Percentiles rank a stretch among this genome's conserved stretches.
Evolutionary conservation across 2,888 invertebrate species (phyloP).

Genomic region (Xiphydria camelus): DNA sequence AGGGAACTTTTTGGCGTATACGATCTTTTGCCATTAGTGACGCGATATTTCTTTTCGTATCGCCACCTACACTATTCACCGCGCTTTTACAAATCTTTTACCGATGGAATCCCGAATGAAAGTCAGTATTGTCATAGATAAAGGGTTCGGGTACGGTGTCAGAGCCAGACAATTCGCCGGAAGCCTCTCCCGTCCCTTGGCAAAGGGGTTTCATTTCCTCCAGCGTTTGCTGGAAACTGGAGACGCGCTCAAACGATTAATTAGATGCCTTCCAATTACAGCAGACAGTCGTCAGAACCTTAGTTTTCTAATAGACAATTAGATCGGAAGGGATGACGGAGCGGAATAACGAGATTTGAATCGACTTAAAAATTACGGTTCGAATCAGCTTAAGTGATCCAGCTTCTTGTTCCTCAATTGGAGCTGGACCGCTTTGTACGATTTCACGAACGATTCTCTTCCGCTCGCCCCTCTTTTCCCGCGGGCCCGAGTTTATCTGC

Average conservation of each 20-base stretch:
- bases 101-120: not conserved
- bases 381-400: no score
- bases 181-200: not conserved
- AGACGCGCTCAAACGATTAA: not conserved
- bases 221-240: not conserved
- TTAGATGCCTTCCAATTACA: constrained; percentile 4
- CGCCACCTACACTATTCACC: no score
- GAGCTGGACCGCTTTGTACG: no score
- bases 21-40: not conserved
- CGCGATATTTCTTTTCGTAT: no score
- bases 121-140: not conserved
- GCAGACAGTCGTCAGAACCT: not conserved
- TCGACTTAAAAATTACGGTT: no score
- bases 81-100: not conserved
- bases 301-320: not conserved
- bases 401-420: no score
- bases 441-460: no score
- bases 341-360: no score
- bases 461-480: no score
- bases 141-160: not conserved
- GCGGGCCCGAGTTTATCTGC: no score
- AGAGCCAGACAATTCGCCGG: not conserved
- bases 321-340: not conserved
- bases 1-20: not conserved
- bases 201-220: constrained; percentile 6